These are phyloP conservation scores for Henricia sp. DNA, from an alignment of 53 echinoderm and acorn worm genomes.

Conservation along the genomic window DNA sequence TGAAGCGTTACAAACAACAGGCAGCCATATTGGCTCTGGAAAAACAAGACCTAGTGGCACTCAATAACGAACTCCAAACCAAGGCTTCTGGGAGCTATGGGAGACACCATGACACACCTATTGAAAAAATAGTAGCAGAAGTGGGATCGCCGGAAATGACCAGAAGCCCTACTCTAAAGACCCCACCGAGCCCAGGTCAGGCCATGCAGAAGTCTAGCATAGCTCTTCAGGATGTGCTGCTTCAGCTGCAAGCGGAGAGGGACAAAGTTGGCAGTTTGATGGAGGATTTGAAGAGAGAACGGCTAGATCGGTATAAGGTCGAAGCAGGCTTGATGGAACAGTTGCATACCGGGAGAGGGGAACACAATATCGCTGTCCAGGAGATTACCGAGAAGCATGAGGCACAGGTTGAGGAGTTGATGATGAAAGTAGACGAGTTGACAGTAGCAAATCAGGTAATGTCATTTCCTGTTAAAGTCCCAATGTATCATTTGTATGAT, in stretches of 20 bases:
- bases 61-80: conserved; percentile 57
- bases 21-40: conserved; percentile 10
- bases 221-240: conserved; percentile 49
- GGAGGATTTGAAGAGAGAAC: conserved; percentile 44
- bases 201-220: conserved; percentile 28
- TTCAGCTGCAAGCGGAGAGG: conserved; percentile 61
- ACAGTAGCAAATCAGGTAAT: conserved; percentile 58
- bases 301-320: conserved; percentile 5
- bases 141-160: neutral
- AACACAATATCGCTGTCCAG: conserved; percentile 41
- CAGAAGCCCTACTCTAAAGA: neutral
- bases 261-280: conserved; percentile 37
- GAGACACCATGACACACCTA: neutral
- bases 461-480: too few relatives aligned
- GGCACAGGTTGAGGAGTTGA: conserved; percentile 65
- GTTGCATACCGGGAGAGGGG: conserved; percentile 39
- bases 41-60: conserved; percentile 52
- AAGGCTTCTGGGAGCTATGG: neutral
- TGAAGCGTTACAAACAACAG: conserved; percentile 39
- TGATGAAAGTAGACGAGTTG: conserved; percentile 66
- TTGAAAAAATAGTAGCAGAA: neutral
- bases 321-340: conserved; percentile 27
- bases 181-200: neutral
- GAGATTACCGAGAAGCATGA: conserved; percentile 56
- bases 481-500: too few relatives aligned